phyloP scores from a whole-genome alignment of 1,140 invertebrate genomes.

The Drosophila navojoa region DNA sequence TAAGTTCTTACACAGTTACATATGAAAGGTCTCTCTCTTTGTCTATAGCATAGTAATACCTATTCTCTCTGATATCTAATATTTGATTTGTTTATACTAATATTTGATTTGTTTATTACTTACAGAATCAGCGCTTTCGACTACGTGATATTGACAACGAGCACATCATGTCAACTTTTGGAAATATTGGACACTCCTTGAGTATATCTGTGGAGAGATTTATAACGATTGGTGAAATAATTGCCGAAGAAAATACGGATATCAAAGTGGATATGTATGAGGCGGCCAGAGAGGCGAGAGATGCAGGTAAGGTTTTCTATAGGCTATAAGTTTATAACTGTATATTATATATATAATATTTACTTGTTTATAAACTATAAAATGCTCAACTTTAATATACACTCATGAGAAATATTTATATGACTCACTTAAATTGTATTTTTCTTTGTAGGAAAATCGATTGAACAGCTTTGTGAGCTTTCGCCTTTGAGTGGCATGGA shows the following conservation, averaged over 20 bases:
- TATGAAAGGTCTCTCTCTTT: neutral
- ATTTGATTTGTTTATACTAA: neutral
- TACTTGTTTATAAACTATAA: neutral
- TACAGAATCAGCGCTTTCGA: conserved; percentile 72
- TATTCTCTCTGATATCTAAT: neutral
- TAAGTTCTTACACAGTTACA: too few species aligned
- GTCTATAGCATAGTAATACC: neutral
- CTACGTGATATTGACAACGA: conserved; percentile 76
- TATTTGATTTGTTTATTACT: neutral
- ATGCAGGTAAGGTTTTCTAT: conserved; percentile 89
- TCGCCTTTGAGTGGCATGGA: conserved; percentile 87
- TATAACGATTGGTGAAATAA: conserved; percentile 98
- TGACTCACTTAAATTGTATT: neutral
- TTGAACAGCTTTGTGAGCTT: conserved; percentile 94
- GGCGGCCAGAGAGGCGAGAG: conserved; percentile 97
- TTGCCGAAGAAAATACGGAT: conserved; percentile 98
- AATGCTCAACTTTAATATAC: neutral
- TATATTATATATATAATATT: neutral
- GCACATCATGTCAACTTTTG: conserved; percentile 88
- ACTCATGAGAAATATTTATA: neutral
- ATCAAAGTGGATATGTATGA: conserved; percentile 99
- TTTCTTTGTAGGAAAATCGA: conserved; percentile 85
- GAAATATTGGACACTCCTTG: conserved; percentile 96
- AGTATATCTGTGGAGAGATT: conserved; percentile 98
- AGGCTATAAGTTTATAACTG: neutral